Conservation (phyloP, 1,140 invertebrate genomes). For the Gryllus bimaculatus region DNA sequence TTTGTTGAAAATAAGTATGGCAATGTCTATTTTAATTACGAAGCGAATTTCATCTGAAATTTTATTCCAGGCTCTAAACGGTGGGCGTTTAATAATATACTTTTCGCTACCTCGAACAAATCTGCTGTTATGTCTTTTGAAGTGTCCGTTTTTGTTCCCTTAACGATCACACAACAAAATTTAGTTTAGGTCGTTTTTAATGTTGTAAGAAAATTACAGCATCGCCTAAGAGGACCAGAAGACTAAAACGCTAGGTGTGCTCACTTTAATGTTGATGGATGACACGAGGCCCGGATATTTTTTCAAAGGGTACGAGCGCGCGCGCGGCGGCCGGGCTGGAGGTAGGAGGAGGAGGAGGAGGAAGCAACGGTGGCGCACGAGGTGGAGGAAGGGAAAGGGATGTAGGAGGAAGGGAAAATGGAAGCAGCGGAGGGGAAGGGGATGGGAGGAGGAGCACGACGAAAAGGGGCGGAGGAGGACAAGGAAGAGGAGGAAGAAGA, state of each 20-base stretch:
- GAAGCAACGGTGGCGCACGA: too few relatives aligned
- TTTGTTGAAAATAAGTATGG: background rate
- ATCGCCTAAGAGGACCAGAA: background rate
- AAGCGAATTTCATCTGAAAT: background rate
- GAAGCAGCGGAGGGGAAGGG: too few relatives aligned
- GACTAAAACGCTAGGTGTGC: background rate
- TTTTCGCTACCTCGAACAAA: background rate
- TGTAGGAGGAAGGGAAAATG: background rate
- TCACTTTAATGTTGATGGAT: conserved; percentile 17
- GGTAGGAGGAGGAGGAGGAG: background rate
- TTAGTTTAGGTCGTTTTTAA: conserved; percentile 12
- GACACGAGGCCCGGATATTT: background rate
- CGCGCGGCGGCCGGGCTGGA: background rate
- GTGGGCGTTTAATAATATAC: background rate
- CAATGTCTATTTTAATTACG: background rate
- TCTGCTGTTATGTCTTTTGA: background rate
- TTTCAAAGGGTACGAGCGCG: background rate
- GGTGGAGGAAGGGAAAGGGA: background rate
- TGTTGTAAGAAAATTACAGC: conserved; percentile 14
- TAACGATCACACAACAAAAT: conserved; percentile 14
- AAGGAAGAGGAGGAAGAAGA: too few relatives aligned
- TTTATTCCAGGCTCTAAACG: background rate
- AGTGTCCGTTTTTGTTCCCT: background rate
- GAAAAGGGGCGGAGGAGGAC: too few relatives aligned
- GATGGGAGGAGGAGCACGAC: too few relatives aligned